Evolutionary conservation across 1,140 invertebrate species (phyloP), one percentile per base, ranked within the genome.

Genomic region (Stegodyphus mimosarum): DNA sequence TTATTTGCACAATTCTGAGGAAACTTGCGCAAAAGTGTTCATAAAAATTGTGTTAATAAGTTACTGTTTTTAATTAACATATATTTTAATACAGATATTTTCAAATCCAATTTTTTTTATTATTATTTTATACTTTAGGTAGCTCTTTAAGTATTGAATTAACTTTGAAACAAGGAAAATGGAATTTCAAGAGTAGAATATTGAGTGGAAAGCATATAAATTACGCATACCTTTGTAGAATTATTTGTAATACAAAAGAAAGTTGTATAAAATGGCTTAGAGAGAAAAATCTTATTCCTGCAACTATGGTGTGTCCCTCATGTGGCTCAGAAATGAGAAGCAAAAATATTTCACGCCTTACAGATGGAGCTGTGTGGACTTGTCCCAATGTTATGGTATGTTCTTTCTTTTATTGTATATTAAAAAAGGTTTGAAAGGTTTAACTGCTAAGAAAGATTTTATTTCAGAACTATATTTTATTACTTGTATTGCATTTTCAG

Each of bases 321-420:
- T 80, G 78, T 63, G 66, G 66, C 13, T 80, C 52, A 71, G 78
- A n/a, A 13, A 80, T 80, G 78, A 51, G 33, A 7, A 49, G 70
- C 6, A 80, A 80, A 50, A 18, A 33, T n/a, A 64, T 80, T 60
- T 52, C 78, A 60, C 67, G 78, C 49, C 78, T 80, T 48, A 71
- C 78, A 11, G 78, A 80, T 80, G 78, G 78, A 72, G 78, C 78
- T 71, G 69, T 80, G 18, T 80, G 78, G 78, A 33, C 60, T 33
- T 80, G 78, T 15, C 71, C 78, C 50, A 80, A 71, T 80, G 11
- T 70, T 53, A 71, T 71, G 33, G 33, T 33, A 33, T 33, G 33
- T 33, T 33, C 33, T 33, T 33, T 33, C 33, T 33, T 33, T 33
- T 33, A 33, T 33, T 33, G 33, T 33, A 33, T 33, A 33, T 33